Base-by-base conservation (phyloP, 2,888 invertebrate genomes). In the Mylabris sibirica region DNA sequence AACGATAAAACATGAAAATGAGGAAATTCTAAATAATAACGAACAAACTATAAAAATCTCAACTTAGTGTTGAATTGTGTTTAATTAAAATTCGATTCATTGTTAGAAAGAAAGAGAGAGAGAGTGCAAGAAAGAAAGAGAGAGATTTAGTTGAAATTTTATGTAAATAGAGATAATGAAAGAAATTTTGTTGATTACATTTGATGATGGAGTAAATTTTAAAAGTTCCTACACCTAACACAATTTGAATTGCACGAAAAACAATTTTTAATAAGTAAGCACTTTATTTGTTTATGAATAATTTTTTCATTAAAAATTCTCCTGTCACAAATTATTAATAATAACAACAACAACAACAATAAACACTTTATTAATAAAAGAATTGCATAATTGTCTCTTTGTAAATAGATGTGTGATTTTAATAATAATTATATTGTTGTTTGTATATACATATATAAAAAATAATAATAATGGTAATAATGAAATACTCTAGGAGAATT, bases 31-130 rank as follows among this genome's bases (percentile, higher is more conserved):
- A 64, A 89, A 89, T 77, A 90, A 89, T 78, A 90, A 89, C 79
- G 89, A 90, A 75, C 87, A 87, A 68, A 86, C 87, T 61, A 88
- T 90, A 72, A 88, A 89, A 79, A 87, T 89, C 75, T 86, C 89
- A 66, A 89, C 89, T 86, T 90, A 89, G 87, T 82, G 76, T 68
- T 75, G 24, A 26, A 57, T 65, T 20, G n/a, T 14, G 41, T 38
- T 24, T 63, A 44, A 64, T 34, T 26, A 44, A 30, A 44, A 65
- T 60, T 65, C 59, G 64, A 66, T 59, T 57, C 60, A 65, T 71
- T 71, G 67, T 71, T 69, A 70, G 63, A 22, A n/a, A n/a, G n/a
- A n/a, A n/a, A n/a, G n/a, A n/a, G n/a, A n/a, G n/a, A n/a, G n/a
- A n/a, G n/a, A n/a, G n/a, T n/a, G n/a, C n/a, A n/a, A n/a, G n/a